Evolutionary conservation across 1,140 invertebrate genomes (phyloP).

Genomic region (Lithobius niger): DNA sequence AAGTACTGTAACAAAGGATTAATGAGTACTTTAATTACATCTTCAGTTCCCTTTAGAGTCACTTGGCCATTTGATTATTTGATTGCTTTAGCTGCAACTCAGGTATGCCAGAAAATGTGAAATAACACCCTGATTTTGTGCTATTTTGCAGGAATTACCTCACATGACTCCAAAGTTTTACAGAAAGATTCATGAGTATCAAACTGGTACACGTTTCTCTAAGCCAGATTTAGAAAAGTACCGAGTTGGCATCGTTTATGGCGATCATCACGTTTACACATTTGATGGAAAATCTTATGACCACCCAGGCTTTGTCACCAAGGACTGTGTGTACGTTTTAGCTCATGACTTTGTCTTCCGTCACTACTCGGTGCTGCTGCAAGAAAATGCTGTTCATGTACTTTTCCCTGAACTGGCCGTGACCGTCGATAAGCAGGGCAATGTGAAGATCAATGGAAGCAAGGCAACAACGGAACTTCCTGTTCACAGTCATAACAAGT

Average conservation of each 20-base stretch:
- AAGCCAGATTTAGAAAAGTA: not conserved
- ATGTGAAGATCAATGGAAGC: not conserved
- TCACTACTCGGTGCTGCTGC: not conserved
- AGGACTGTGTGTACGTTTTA: not conserved
- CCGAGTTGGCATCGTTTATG: not conserved
- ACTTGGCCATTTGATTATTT: too few species aligned
- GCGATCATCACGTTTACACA: not conserved
- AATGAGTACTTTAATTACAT: too few species aligned
- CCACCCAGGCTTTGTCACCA: not conserved
- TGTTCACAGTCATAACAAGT: not conserved
- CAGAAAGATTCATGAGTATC: too few species aligned
- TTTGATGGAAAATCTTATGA: constrained; percentile 6
- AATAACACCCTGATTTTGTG: too few species aligned
- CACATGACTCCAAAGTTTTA: too few species aligned
- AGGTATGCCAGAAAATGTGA: too few species aligned
- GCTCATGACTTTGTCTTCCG: constrained; percentile 2
- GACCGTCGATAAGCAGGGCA: not conserved
- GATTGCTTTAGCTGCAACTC: too few species aligned
- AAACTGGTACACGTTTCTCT: too few species aligned
- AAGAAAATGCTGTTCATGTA: not conserved
- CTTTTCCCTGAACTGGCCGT: not conserved
- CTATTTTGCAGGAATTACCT: too few species aligned
- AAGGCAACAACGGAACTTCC: not conserved
- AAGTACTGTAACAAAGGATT: too few species aligned
- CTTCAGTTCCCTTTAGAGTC: too few species aligned